Base-by-base conservation (phyloP, 2,888 invertebrate genomes). In the Entomobrya proxima region DNA sequence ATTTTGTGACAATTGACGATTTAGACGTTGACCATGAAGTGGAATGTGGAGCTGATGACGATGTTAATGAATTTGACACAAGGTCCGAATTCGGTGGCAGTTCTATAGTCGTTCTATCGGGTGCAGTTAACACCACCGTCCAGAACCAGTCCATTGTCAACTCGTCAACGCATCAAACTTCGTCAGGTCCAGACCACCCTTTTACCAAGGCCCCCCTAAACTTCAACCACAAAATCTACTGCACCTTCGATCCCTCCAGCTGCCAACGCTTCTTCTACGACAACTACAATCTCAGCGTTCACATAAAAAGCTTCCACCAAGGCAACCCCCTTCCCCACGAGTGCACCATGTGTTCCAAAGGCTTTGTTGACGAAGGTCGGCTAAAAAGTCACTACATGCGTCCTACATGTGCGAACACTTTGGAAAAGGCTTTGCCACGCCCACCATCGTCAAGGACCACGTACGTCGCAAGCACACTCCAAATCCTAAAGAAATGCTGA, bases 251-350 rank as follows among this genome's bases (percentile, higher is more conserved):
- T 11, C n/a, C n/a, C n/a, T n/a, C n/a, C n/a, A 64, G 27, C 30
- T 64, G 64, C 64, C 7, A 5, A 5, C 5, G 30, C 5, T 27
- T 27, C 27, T 64, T 64, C 21, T 64, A 64, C 21, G 64, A 64
- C 30, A 21, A 64, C 11, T 64, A 64, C 30, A 64, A 64, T 30
- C 30, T 64, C 24, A 6, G 9, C 7, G 64, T 64, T 27, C 64
- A 64, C 64, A 64, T 64, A 21, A 21, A 27, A 21, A 27, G 27
- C n/a, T 64, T 27, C 21, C 64, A 64, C 21, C 9, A 64, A 30
- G 77, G 58, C 7, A 27, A 77, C 58, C 55, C 32, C 4, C n/a
- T 6, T n/a, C 77, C 77, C 11, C 52, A 55, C 37, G 52, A 58
- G 4, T 77, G 77, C 32, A 27, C 21, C 13, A 9, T 35, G 32